phyloP scores from a whole-genome alignment of 1,140 invertebrate species.

The Ctenoplectra terminalis region DNA sequence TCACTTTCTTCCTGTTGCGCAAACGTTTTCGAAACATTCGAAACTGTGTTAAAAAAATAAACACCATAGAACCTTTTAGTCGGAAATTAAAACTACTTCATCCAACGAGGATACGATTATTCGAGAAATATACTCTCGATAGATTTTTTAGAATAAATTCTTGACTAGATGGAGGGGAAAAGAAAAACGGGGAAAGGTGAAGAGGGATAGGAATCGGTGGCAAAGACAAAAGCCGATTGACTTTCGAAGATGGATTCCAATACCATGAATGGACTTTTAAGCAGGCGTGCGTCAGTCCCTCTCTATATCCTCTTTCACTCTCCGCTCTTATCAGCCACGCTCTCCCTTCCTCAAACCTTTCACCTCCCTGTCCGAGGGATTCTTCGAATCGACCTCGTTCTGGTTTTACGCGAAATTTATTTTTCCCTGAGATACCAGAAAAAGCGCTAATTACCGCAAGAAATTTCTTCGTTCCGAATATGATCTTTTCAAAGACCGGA shows the following conservation, averaged over 20 bases:
- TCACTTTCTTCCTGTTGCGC: background rate
- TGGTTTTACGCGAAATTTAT: constrained; percentile 41
- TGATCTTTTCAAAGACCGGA: no score
- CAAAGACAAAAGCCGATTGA: constrained; percentile 65
- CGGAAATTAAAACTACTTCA: background rate
- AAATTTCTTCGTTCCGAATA: no score
- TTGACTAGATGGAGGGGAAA: background rate
- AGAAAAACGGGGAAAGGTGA: background rate
- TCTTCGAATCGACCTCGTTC: constrained; percentile 49
- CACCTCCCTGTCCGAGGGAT: constrained; percentile 3
- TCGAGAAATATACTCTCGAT: no score
- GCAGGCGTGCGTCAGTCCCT: constrained; percentile 63
- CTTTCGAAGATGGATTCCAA: constrained; percentile 65
- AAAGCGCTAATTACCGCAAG: background rate
- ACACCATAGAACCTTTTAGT: no score
- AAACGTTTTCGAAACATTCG: background rate
- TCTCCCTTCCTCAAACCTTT: constrained; percentile 19
- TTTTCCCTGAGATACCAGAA: background rate
- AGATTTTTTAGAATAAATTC: no score
- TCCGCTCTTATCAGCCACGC: constrained; percentile 37
- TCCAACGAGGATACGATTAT: no score
- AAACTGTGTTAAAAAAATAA: background rate
- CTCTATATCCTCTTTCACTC: constrained; percentile 19
- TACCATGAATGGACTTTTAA: constrained; percentile 69
- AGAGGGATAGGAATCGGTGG: constrained; percentile 7